phyloP scores from a whole-genome alignment of 2,113 vertebrate genomes.

The Oreochromis tanganicae region DNA sequence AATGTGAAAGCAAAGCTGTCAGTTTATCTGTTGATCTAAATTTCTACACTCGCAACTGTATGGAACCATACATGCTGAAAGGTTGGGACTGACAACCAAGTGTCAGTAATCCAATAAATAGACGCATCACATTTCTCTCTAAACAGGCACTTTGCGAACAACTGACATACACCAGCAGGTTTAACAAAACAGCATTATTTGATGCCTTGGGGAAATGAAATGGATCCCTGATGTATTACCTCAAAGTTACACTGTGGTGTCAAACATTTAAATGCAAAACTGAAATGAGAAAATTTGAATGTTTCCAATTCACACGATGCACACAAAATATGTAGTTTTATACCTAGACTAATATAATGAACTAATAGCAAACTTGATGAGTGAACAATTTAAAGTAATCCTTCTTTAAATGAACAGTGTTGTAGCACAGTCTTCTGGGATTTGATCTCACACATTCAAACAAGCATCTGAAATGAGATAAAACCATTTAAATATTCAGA shows the following conservation, averaged over 20 bases:
- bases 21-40: background rate
- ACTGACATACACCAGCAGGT: background rate
- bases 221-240: too few relatives aligned
- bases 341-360: background rate
- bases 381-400: too few relatives aligned
- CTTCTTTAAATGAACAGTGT: too few relatives aligned
- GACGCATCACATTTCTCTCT: background rate
- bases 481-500: too few relatives aligned
- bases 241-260: too few relatives aligned
- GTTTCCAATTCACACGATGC: background rate
- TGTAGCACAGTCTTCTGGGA: too few relatives aligned
- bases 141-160: too few relatives aligned
- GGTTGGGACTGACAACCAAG: background rate
- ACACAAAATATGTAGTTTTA: background rate
- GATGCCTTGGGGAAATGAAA: background rate
- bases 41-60: background rate
- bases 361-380: too few relatives aligned
- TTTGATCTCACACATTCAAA: too few relatives aligned
- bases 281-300: background rate
- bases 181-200: too few relatives aligned
- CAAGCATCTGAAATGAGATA: too few relatives aligned
- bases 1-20: background rate
- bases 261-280: too few relatives aligned
- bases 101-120: background rate
- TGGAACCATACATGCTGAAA: background rate